Percentiles rank a stretch among this genome's conserved stretches.
Conservation (phyloP, 2,888 invertebrate genomes). For the Invenusta paracnida region DNA sequence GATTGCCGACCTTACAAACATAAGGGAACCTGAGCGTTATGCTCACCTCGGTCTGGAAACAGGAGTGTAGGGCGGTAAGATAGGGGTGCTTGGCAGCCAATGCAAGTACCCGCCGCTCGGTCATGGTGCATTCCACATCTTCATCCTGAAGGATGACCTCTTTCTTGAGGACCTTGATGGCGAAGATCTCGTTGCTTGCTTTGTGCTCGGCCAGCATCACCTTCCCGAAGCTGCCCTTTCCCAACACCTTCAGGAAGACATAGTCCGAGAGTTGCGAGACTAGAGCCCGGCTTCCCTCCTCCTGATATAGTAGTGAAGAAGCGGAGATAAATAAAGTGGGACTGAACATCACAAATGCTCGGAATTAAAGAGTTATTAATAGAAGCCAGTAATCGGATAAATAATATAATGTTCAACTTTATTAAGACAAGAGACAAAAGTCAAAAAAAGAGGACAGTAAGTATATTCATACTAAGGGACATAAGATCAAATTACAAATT, state of each 20-base stretch:
- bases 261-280: neutral
- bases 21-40: too few relatives aligned
- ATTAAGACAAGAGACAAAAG: too few relatives aligned
- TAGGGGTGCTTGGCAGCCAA: slow-evolving; percentile 96
- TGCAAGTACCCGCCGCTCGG: slow-evolving; percentile 90
- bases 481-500: too few relatives aligned
- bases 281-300: neutral
- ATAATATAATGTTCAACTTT: too few relatives aligned
- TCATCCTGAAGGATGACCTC: slow-evolving; percentile 97
- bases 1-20: too few relatives aligned
- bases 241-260: slow-evolving; percentile 81
- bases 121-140: slow-evolving; percentile 98
- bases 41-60: slow-evolving; percentile 86
- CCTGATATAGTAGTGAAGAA: too few relatives aligned
- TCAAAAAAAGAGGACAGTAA: too few relatives aligned
- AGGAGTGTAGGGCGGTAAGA: slow-evolving; percentile 89
- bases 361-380: too few relatives aligned
- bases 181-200: slow-evolving; percentile 77
- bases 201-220: slow-evolving; percentile 94
- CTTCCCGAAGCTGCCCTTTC: slow-evolving; percentile 95
- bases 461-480: too few relatives aligned
- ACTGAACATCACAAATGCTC: too few relatives aligned
- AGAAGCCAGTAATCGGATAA: too few relatives aligned
- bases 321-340: too few relatives aligned
- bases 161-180: slow-evolving; percentile 79